A percentile compares a stretch with the other conserved stretches of the same genome.
Evolutionary conservation across 2,888 invertebrate species (phyloP).

Genomic region (Lithophane leautieri): DNA sequence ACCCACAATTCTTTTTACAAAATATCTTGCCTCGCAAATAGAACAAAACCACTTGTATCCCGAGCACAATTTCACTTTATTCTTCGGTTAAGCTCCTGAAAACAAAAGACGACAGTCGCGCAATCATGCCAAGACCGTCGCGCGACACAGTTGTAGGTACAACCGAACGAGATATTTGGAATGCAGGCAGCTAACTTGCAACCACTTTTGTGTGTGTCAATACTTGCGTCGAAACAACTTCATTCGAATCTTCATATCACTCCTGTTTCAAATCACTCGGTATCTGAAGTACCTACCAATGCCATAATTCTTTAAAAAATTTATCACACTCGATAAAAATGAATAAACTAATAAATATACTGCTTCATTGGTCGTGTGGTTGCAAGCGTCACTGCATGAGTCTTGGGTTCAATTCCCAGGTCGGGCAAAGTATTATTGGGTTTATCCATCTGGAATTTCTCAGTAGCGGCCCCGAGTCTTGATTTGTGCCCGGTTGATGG

Average conservation of each 20-base stretch:
- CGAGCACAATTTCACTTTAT: slow-evolving; percentile 38
- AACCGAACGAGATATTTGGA: not conserved
- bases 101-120: slow-evolving; percentile 29
- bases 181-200: not conserved
- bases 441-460: not conserved
- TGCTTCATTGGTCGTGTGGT: not conserved
- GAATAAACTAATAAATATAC: not conserved
- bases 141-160: not conserved
- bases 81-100: not conserved
- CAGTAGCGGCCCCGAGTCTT: no score
- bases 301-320: not conserved
- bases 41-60: slow-evolving; percentile 18
- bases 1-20: not conserved
- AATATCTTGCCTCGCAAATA: slow-evolving; percentile 6
- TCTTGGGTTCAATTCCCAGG: not conserved
- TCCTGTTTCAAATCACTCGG: not conserved
- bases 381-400: not conserved
- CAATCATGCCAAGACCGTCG: slow-evolving; percentile 1
- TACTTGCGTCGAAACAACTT: not conserved
- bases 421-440: not conserved
- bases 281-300: no score
- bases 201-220: not conserved
- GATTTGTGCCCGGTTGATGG: not conserved
- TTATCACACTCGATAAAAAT: not conserved
- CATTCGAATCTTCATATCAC: no score